Base-by-base conservation (phyloP, 1,140 invertebrate species). In the Trypoxylus dichotomus region DNA sequence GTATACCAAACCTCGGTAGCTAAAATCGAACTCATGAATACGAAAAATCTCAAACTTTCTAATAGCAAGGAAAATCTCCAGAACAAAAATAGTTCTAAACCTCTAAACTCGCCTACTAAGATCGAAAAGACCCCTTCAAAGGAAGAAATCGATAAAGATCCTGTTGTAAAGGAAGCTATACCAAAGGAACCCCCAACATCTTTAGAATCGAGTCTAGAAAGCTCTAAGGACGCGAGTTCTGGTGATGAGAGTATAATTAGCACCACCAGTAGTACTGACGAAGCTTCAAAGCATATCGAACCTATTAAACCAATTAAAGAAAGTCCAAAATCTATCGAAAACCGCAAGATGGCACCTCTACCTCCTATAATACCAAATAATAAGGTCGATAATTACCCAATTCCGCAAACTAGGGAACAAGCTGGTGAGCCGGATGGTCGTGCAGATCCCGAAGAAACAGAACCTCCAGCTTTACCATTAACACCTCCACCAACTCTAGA, bases 401-500 rank as follows among this genome's bases (percentile, higher is more conserved):
- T 77, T 13, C 19, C 81, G 10, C 79, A 83, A 75, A 82, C 79
- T 63, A 73, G 94, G 3, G 94, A 95, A 81, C 87, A 92, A 79
- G 93, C 93, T 2, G 94, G 94, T 1, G 93, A 94, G 80, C 94
- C 94, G 0, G 94, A 95, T 80, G 94, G 94, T 6, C 90, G 92
- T 80, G 93, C 93, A 19, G 93, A 94, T 86, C 92, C 93, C 2
- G 93, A 94, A 81, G 91, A 88, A 0, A 86, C 84, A 3, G 92
- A 93, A 86, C 83, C 86, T 21, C 89, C 92, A 0, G 92, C 91
- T 1, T 83, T 93, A 76, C 92, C 92, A 0, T 89, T 89, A 74
- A 92, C 90, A 41, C 91, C 92, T 15, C 88, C 91, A 19, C 90
- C 90, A 2, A 84, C 81, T 1, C 82, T 91, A 58, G 91, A 93